phyloP scores from a whole-genome alignment of 2,113 vertebrate species.

The Dasyurus viverrinus region DNA sequence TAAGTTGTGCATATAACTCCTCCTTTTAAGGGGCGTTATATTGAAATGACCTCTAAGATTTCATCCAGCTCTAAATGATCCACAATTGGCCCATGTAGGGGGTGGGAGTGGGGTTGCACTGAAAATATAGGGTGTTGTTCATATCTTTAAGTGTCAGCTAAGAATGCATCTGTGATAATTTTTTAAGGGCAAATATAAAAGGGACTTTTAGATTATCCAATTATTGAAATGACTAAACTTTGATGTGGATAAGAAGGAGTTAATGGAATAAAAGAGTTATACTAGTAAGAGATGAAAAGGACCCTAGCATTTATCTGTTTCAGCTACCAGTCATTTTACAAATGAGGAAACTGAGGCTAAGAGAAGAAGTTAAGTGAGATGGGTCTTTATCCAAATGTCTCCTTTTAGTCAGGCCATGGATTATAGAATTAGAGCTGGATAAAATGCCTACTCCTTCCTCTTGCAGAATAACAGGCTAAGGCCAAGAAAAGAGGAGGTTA shows the following conservation, averaged over 20 bases:
- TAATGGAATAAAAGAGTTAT: background rate
- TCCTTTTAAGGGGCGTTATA: background rate
- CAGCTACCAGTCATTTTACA: background rate
- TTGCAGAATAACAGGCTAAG: background rate
- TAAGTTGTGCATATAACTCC: background rate
- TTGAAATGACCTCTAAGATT: background rate
- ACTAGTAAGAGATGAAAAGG: background rate
- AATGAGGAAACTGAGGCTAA: background rate
- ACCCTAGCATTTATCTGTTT: background rate
- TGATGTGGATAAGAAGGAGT: background rate
- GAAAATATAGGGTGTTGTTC: background rate
- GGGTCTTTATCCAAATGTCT: background rate
- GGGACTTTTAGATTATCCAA: background rate
- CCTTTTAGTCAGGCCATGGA: background rate
- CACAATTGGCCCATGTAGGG: background rate
- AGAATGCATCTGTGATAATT: background rate
- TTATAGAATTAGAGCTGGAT: background rate
- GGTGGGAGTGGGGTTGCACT: background rate
- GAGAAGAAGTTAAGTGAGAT: background rate
- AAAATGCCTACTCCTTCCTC: background rate
- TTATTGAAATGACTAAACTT: background rate
- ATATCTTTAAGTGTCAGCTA: background rate
- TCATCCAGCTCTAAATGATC: background rate
- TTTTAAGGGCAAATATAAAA: background rate
- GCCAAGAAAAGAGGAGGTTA: background rate